These are phyloP conservation scores for Pachycephus smyrnensis DNA, from an alignment of 2,888 invertebrate species.

Conservation along the genomic window DNA sequence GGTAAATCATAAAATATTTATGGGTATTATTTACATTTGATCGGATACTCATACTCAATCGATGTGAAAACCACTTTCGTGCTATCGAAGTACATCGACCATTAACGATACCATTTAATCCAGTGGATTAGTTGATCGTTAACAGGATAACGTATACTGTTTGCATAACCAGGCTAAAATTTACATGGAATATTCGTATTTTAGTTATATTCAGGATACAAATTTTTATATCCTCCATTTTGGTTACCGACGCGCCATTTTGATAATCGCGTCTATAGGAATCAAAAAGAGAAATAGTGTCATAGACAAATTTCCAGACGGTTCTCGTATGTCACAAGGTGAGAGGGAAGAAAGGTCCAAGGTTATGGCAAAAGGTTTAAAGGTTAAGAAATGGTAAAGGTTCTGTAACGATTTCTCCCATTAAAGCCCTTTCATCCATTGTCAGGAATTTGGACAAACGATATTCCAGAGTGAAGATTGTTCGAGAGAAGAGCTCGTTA, in stretches of 20 bases:
- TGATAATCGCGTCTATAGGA: neutral
- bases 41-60: neutral
- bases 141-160: neutral
- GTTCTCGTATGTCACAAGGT: neutral
- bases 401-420: neutral
- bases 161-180: neutral
- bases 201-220: neutral
- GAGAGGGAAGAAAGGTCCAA: neutral
- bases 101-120: neutral
- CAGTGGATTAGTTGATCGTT: neutral
- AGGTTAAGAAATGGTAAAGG: neutral
- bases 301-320: neutral
- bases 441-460: neutral
- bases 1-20: neutral
- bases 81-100: neutral
- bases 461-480: neutral
- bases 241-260: neutral
- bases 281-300: neutral
- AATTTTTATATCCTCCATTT: neutral
- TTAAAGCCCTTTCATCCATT: slow-evolving; percentile 5
- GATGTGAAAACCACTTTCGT: neutral
- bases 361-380: neutral
- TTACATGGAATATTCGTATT: neutral
- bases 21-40: neutral
- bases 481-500: neutral